Evolutionary conservation across 1,140 invertebrate genomes (phyloP), one percentile per base, ranked within the genome.

Genomic region (Anastrepha obliqua): DNA sequence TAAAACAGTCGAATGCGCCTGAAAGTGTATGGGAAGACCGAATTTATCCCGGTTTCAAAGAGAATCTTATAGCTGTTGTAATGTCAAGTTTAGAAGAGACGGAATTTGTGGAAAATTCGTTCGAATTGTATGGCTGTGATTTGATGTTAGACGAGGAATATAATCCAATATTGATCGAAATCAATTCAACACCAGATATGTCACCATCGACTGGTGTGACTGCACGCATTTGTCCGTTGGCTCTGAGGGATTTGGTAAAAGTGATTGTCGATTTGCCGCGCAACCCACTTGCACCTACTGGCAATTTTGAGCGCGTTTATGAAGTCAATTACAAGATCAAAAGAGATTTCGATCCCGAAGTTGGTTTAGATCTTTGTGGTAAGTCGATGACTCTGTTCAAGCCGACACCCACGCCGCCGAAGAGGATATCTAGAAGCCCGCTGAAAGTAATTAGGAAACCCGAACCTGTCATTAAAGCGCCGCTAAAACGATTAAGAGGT

Each of bases 61-160:
- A 97, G 89, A 96, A 96, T 42, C 96, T 99, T 51, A 95, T 97
- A 13, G 96, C 96, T 8, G 95, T 97, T 62, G 95, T 98, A 92
- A 93, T 98, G 20, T 95, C 96, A 2, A 94, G 94, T 88, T 95
- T 97, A 51, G 97, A 98, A 91, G 96, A 97, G 88, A 95, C 98
- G 89, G 96, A 97, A 78, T 94, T 95, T 29, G 94, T 96, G 88
- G 96, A 96, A 89, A 97, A 97, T 90, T 96, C 95, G 89, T 99
- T 98, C 93, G 98, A 99, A 93, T 92, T 99, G 20, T 98, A 98
- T 91, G 98, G 98, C 7, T 98, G 98, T 64, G 98, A 99, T 94
- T 99, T 99, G 92, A 96, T 99, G 94, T 91, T 97, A 17, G 96
- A 97, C 89, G 96, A 98, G 90, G 96, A 98, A 90, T 96, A 97